Evolutionary conservation across 2,113 vertebrate genomes (phyloP).

Genomic region (Arvicanthis niloticus): DNA sequence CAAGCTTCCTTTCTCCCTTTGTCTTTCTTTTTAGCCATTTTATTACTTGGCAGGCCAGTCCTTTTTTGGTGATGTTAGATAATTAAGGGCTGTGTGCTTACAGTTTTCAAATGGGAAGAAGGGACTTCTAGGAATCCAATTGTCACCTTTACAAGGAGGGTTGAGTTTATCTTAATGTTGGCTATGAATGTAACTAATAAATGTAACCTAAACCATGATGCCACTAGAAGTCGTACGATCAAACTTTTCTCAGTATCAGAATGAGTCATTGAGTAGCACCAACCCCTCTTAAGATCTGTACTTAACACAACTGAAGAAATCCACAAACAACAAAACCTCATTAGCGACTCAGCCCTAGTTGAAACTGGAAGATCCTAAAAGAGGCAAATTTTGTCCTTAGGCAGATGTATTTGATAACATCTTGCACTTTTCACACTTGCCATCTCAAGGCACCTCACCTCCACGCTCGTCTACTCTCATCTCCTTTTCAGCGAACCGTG

Average conservation of each 20-base stretch:
- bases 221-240: background rate
- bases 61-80: conserved; percentile 2
- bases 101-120: background rate
- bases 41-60: background rate
- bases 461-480: background rate
- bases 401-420: background rate
- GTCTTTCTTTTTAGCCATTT: conserved; percentile 36
- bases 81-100: conserved; percentile 22
- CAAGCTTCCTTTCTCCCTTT: conserved; percentile 43
- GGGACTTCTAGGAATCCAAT: conserved; percentile 29
- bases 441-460: conserved; percentile 22
- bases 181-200: background rate
- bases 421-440: conserved; percentile 1
- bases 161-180: background rate
- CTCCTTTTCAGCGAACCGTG: conserved; percentile 19
- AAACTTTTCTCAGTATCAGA: conserved; percentile 18
- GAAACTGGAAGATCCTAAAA: conserved; percentile 37
- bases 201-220: conserved; percentile 17
- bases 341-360: conserved; percentile 9
- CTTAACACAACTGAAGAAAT: background rate
- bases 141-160: conserved; percentile 25
- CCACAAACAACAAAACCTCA: conserved; percentile 41
- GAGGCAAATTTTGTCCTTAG: conserved; percentile 29
- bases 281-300: background rate
- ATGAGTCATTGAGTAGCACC: background rate